Evolutionary conservation across 2,888 invertebrate genomes (phyloP), one percentile per base, ranked within the genome.

Genomic region (Morpho achilles): DNA sequence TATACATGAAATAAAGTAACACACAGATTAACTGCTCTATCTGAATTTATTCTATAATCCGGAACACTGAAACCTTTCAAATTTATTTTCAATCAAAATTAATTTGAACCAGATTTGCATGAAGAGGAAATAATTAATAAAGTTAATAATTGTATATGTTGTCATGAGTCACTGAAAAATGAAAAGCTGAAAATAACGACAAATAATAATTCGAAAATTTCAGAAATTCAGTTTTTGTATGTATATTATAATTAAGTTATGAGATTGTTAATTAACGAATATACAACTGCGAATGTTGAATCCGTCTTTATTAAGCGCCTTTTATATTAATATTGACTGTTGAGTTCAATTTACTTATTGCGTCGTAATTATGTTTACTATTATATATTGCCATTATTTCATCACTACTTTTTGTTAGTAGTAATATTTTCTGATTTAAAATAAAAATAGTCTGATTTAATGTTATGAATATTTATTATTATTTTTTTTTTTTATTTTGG

Each of bases 171-270:
- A 40, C 47, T 53, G 58, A 49, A 49, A 44, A 53, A 53, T 58
- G 23, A 46, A 66, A 67, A 74, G 73, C 71, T 67, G 68, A 64
- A 61, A 62, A 23, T 22, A 50, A 46, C 46, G 40, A 56, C 54
- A 56, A 51, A 56, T 44, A 32, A 56, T 56, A 51, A 51, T 48
- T 54, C 41, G 50, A 47, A 51, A 56, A 47, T 49, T 10, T 43
- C 48, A 10, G 49, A 41, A 43, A 50, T 56, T n/a, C 16, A n/a
- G 43, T 43, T 42, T 49, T 48, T 49, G 43, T 48, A 16, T 56
- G 40, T 48, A 39, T 48, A 46, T 32, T 53, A 50, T 43, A 58
- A 53, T 58, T 54, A 58, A 53, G 41, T 46, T 41, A 45, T 16
- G 49, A 50, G 43, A 48, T 41, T 47, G 47, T 52, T 57, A 57